These are phyloP conservation scores for Proterorhinus semilunaris DNA, from an alignment of 2,113 vertebrate genomes.

Conservation along the genomic window DNA sequence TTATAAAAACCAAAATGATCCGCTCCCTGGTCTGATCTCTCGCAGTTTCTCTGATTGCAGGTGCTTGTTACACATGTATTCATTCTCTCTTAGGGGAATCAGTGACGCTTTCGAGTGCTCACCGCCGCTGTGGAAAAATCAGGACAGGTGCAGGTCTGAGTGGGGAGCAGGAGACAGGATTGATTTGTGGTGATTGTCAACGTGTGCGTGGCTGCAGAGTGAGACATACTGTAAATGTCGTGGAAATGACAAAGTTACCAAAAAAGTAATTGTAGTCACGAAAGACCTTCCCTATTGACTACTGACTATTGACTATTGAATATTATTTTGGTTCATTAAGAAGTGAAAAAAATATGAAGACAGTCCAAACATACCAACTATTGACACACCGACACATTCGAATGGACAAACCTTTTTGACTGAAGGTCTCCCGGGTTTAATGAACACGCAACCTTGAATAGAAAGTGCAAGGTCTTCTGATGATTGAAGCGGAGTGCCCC, in stretches of 20 bases:
- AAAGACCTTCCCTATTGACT: too few species aligned
- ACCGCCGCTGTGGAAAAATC: constrained; percentile 20
- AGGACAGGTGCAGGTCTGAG: constrained; percentile 9
- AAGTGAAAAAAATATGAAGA: too few species aligned
- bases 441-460: constrained; percentile 2
- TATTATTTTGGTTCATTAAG: too few species aligned
- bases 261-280: not conserved
- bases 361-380: too few species aligned
- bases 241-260: not conserved
- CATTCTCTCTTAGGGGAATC: constrained; percentile 19
- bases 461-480: constrained; percentile 1
- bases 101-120: not conserved
- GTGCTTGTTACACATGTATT: constrained; percentile 30
- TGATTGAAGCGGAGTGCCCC: not conserved
- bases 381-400: too few species aligned
- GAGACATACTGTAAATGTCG: not conserved
- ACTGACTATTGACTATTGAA: too few species aligned
- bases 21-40: constrained; percentile 29
- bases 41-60: constrained; percentile 46
- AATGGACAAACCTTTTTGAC: not conserved
- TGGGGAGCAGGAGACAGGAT: constrained; percentile 5
- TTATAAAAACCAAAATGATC: constrained; percentile 24
- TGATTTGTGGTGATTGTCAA: constrained; percentile 43
- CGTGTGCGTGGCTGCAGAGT: not conserved
- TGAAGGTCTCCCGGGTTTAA: not conserved